These are phyloP conservation scores for Rhinopomastus cyanomelas DNA, from an alignment of 2,113 vertebrate species.

Conservation along the genomic window DNA sequence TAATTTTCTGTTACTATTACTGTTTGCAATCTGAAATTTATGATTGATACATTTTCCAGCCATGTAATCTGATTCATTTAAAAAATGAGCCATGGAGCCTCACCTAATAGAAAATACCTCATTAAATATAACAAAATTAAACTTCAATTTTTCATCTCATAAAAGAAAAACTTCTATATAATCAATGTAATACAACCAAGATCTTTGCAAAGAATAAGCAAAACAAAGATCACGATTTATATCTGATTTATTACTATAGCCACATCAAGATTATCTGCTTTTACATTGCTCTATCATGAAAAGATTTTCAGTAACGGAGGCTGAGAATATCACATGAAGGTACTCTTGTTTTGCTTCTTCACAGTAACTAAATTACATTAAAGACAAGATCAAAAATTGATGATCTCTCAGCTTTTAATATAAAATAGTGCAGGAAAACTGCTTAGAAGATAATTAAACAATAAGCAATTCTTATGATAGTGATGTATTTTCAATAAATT, in stretches of 20 bases:
- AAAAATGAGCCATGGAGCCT: background rate
- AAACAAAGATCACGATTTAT: background rate
- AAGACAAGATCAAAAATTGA: background rate
- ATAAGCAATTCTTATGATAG: background rate
- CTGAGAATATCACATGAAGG: background rate
- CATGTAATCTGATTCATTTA: background rate
- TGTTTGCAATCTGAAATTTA: background rate
- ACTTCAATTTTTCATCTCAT: background rate
- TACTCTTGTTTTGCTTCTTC: background rate
- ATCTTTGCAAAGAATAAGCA: background rate
- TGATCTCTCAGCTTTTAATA: background rate
- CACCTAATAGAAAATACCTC: background rate
- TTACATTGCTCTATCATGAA: background rate
- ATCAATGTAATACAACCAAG: background rate
- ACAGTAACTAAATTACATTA: background rate
- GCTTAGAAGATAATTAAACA: background rate
- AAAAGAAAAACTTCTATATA: background rate
- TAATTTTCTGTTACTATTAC: background rate
- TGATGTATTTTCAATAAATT: background rate
- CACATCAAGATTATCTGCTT: background rate
- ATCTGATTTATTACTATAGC: background rate
- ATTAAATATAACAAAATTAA: background rate
- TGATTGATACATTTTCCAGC: background rate
- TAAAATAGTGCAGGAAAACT: background rate
- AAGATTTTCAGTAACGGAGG: background rate